phyloP scores from a whole-genome alignment of 2,797 vertebrate species.

The Chanos chanos region DNA sequence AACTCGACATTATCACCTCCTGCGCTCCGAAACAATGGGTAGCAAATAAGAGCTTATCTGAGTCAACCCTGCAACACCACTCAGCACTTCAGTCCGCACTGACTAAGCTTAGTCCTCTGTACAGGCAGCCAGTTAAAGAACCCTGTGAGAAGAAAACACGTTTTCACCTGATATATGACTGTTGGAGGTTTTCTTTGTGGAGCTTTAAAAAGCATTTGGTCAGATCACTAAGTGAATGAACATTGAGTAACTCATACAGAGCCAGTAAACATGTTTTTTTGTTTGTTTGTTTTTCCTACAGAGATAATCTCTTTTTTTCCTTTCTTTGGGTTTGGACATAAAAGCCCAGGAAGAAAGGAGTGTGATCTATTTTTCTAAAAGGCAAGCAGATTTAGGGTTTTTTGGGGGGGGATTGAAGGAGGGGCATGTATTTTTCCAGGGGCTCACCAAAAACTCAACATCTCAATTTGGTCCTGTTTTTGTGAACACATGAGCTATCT shows the following conservation, averaged over 20 bases:
- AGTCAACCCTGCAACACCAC: constrained; percentile 18
- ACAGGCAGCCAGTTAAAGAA: constrained; percentile 39
- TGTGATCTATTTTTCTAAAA: too few relatives aligned
- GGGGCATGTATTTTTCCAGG: too few relatives aligned
- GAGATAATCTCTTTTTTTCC: too few relatives aligned
- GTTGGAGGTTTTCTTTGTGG: constrained; percentile 34
- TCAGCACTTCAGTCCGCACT: constrained; percentile 53
- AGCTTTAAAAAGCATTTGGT: constrained; percentile 24
- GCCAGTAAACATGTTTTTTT: too few relatives aligned
- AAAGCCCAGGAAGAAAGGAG: too few relatives aligned
- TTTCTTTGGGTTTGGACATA: too few relatives aligned
- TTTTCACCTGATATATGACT: constrained; percentile 50
- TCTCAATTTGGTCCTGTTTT: not conserved
- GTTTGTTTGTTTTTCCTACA: too few relatives aligned
- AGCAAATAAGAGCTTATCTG: constrained; percentile 56
- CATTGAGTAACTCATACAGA: too few relatives aligned
- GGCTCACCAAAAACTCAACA: too few relatives aligned
- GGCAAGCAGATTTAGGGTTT: too few relatives aligned
- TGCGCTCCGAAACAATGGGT: constrained; percentile 54
- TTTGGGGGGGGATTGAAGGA: too few relatives aligned
- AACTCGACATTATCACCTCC: constrained; percentile 47
- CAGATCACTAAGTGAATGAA: constrained; percentile 35
- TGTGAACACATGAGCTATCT: not conserved
- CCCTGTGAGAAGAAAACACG: constrained; percentile 29
- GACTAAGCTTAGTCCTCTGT: constrained; percentile 24